phyloP scores from a whole-genome alignment of 2,113 vertebrate genomes.

The Neofelis nebulosa region DNA sequence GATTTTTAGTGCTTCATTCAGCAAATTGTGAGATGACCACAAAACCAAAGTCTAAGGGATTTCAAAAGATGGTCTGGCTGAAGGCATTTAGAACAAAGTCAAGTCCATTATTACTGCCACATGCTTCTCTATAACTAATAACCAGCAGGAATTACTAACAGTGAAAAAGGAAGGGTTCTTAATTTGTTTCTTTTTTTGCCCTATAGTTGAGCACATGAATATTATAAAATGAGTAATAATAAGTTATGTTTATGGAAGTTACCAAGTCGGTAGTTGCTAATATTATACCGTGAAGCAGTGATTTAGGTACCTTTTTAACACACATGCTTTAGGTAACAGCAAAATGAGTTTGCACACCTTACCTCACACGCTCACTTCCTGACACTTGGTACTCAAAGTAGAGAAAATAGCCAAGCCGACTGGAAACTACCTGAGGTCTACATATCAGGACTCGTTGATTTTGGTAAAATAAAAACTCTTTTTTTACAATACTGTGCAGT shows the following conservation, averaged over 20 bases:
- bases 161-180: neutral
- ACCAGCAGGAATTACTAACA: neutral
- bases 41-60: slow-evolving; percentile 28
- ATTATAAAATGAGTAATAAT: neutral
- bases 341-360: neutral
- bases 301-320: neutral
- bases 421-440: neutral
- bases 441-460: neutral
- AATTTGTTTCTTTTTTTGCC: neutral
- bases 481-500: neutral
- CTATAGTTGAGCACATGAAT: neutral
- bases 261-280: neutral
- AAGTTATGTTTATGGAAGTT: neutral
- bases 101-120: neutral
- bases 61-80: neutral
- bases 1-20: neutral
- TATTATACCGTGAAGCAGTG: neutral
- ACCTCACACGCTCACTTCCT: neutral
- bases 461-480: slow-evolving; percentile 43
- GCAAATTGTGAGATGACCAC: slow-evolving; percentile 32
- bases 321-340: neutral
- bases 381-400: neutral
- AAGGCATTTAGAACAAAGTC: neutral
- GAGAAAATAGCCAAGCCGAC: neutral
- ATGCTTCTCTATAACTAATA: neutral